A percentile compares a stretch with the other conserved stretches of the same genome.
phyloP scores from a whole-genome alignment of 2,888 invertebrate genomes.

The Julus scandinavius region DNA sequence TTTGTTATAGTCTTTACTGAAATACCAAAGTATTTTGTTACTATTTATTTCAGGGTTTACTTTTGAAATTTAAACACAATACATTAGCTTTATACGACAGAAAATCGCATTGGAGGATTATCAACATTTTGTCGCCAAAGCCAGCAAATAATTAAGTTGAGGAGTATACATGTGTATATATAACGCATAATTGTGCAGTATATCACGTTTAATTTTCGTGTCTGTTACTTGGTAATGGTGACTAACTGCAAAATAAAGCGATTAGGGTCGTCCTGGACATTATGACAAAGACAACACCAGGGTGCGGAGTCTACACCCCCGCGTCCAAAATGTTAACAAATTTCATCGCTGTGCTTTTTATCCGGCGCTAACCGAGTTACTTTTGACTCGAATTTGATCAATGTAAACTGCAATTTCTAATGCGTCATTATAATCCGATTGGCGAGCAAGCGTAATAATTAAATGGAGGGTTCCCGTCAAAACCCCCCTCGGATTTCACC shows the following conservation, averaged over 20 bases:
- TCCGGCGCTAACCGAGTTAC: not conserved
- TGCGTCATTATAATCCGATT: conserved; percentile 50
- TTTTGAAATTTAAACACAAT: no score
- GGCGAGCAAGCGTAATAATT: conserved; percentile 33
- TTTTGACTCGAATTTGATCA: not conserved
- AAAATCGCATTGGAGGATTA: no score
- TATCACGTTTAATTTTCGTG: not conserved
- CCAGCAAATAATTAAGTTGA: no score
- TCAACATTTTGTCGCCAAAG: no score
- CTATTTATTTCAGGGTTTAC: no score
- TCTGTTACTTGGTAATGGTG: not conserved
- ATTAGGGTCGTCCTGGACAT: not conserved
- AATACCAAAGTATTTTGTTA: no score
- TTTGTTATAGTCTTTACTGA: no score
- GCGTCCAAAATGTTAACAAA: not conserved
- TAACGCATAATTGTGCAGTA: not conserved
- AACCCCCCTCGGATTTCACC: not conserved
- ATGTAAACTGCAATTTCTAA: conserved; percentile 2
- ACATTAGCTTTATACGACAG: no score
- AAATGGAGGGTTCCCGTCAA: conserved; percentile 19
- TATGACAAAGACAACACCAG: not conserved
- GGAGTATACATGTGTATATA: no score
- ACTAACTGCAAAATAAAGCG: not conserved
- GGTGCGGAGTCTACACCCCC: not conserved
- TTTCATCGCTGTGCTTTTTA: not conserved